A percentile compares a stretch with the other conserved stretches of the same genome.
Evolutionary conservation across 2,797 vertebrate species (phyloP).

Genomic region (Limosa lapponica): DNA sequence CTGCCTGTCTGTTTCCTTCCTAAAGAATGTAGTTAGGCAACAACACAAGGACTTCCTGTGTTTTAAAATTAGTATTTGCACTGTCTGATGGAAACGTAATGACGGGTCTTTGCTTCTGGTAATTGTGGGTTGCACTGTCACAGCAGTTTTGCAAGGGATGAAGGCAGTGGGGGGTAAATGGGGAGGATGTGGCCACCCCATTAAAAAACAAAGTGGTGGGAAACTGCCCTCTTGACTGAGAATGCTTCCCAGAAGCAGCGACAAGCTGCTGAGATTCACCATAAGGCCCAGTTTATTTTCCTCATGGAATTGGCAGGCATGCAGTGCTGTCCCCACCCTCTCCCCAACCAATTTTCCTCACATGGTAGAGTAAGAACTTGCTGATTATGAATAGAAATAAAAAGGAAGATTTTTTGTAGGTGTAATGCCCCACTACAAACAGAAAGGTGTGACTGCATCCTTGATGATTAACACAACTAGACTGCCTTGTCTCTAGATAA

Average conservation of each 20-base stretch:
- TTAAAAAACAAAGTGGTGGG: neutral
- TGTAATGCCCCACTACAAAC: neutral
- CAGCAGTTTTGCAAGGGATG: constrained; percentile 7
- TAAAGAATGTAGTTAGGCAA: constrained; percentile 4
- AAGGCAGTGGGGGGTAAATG: neutral
- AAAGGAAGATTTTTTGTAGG: neutral
- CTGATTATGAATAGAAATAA: neutral
- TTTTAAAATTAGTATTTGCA: constrained; percentile 60
- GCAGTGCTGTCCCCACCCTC: neutral
- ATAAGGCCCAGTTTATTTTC: neutral
- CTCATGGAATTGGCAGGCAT: neutral
- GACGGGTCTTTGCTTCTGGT: constrained; percentile 40
- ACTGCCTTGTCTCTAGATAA: neutral
- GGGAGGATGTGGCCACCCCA: constrained; percentile 48
- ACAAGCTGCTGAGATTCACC: neutral
- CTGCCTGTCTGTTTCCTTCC: neutral
- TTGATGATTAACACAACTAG: neutral
- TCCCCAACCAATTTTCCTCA: neutral
- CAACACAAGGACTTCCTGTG: neutral
- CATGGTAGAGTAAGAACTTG: neutral
- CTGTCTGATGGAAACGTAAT: constrained; percentile 33
- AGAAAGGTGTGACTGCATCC: neutral
- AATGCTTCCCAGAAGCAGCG: neutral
- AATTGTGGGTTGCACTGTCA: constrained; percentile 31
- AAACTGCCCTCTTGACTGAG: neutral